Evolutionary conservation across 2,888 invertebrate genomes (phyloP), one percentile per base, ranked within the genome.

Genomic region (Cactoblastis cactorum): DNA sequence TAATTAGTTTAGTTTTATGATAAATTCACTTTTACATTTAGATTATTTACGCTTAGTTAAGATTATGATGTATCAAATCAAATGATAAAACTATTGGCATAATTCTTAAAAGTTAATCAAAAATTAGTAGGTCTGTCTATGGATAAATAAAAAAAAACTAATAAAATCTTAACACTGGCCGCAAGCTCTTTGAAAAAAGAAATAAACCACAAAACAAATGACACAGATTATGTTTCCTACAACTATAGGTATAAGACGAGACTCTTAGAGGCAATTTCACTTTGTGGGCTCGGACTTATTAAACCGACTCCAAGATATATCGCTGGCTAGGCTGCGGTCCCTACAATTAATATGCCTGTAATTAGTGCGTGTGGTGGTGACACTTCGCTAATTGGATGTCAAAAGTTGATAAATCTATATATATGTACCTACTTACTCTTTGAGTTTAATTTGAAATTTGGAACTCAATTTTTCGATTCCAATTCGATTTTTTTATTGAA

Each of bases 381-480:
- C 80, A 77, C 61, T 63, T 60, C 63, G 61, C 70, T 80, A 80
- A 83, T 82, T 82, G 75, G 63, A 67, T 71, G 77, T 77, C 81
- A 73, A 79, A 77, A 74, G 63, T 68, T 75, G 69, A 76, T 68
- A 18, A 49, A 49, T 37, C 37, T 37, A 37, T 37, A 37, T 17
- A 17, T 37, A 15, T 15, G 8, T 8, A 28, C 28, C n/a, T n/a
- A n/a, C n/a, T n/a, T n/a, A n/a, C n/a, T n/a, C n/a, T n/a, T n/a
- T n/a, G n/a, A n/a, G n/a, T n/a, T n/a, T n/a, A n/a, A n/a, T n/a
- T n/a, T n/a, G n/a, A n/a, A n/a, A n/a, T n/a, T n/a, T n/a, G n/a
- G n/a, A n/a, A n/a, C n/a, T n/a, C n/a, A n/a, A n/a, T n/a, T n/a
- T n/a, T n/a, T n/a, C n/a, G n/a, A n/a, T n/a, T n/a, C n/a, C n/a